These are phyloP conservation scores for Amphilophus citrinellus DNA, from an alignment of 2,113 vertebrate species.

Conservation along the genomic window DNA sequence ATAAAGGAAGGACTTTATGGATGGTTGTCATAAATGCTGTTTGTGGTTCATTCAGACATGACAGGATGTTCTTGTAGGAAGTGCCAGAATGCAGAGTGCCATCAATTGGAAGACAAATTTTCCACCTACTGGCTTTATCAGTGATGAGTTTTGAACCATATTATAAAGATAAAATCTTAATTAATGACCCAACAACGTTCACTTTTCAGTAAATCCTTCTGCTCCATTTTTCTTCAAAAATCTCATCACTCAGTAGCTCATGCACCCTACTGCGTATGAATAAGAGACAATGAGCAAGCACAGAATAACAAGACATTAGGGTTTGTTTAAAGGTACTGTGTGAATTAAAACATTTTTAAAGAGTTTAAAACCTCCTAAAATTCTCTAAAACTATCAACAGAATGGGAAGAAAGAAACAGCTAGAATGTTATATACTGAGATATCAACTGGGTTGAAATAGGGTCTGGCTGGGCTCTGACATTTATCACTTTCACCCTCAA, in stretches of 20 bases:
- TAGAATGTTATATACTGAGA: too few species aligned
- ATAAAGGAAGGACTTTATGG: too few species aligned
- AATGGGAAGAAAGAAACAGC: too few species aligned
- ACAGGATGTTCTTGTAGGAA: not conserved
- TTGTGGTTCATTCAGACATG: too few species aligned
- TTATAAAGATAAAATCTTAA: slow-evolving; percentile 4
- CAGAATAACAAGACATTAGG: not conserved
- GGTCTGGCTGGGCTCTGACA: too few species aligned
- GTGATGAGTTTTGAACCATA: not conserved
- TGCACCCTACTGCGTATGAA: not conserved
- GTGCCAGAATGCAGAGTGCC: not conserved
- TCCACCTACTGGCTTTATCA: not conserved
- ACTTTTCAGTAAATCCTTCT: slow-evolving; percentile 12
- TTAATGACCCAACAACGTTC: not conserved
- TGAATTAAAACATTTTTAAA: not conserved
- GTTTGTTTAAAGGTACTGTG: not conserved
- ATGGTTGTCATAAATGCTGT: too few species aligned
- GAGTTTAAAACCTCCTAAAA: not conserved
- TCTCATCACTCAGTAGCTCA: not conserved
- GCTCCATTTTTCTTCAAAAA: not conserved
- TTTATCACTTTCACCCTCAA: too few species aligned
- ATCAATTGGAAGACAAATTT: not conserved
- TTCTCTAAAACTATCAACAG: too few species aligned
- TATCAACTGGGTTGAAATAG: too few species aligned
- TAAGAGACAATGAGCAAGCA: not conserved